Evolutionary conservation across 2,113 vertebrate species (phyloP), one percentile per base, ranked within the genome.

Genomic region (Stegostoma tigrinum): DNA sequence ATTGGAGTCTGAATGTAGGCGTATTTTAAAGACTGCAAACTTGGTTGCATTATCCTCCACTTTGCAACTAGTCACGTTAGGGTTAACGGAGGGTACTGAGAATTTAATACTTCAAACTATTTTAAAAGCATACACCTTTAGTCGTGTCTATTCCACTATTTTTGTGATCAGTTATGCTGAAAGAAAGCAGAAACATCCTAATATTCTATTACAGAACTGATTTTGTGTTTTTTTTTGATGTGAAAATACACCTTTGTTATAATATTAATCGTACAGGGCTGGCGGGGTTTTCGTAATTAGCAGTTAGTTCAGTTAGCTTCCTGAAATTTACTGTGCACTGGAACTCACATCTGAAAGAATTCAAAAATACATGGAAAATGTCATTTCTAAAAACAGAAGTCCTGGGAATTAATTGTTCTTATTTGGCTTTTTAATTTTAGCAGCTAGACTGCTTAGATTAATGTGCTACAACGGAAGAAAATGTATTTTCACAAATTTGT

Each of bases 341-440:
- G 55, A 55, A 2, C 24, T 89, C 21, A 2, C 48, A 61, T 61
- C 55, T 12, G 8, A 61, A 61, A 61, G 55, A 61, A 61, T 61
- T 61, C 48, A 48, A 48, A 61, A 61, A 61, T 61, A 10, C 55
- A 61, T 61, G 55, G 55, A 61, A 61, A 12, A 61, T 61, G 55
- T 61, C 55, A 10, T 7, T 55, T 34, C 64, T 61, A 12, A 30
- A 34, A n/a, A 48, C 48, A 48, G 48, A 30, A 90, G 23, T 34
- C 15, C 5, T 90, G 52, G 23, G 27, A 90, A 61, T 90, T 90
- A 90, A 90, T 21, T 61, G 55, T 23, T 48, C 67, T 48, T 42
- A 27, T 72, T 61, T 61, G 55, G 93, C 38, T 70, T 27, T 94
- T 94, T 94, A 94, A 94, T 67, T 94, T 94, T 17, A 67, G 67